Evolutionary conservation across 92 coral and sea anemone genomes (phyloP), one percentile per base, ranked within the genome.

Genomic region (Anthopleura xanthogrammica): DNA sequence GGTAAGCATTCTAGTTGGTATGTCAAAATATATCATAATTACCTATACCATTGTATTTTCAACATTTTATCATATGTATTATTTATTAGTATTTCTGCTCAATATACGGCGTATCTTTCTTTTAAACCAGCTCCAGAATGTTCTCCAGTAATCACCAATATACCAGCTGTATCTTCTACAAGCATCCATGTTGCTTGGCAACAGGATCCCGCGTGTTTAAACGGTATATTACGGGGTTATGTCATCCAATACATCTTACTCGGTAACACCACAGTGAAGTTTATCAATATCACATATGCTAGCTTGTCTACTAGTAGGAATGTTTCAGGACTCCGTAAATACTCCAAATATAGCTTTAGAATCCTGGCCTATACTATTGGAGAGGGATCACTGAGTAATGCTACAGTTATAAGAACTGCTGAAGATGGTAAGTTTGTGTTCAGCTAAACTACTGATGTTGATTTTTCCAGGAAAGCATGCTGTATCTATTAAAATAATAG

Each of bases 311-410:
- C 41, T 29, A 68, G 16, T 36, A 68, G 16, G 74, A 68, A 29
- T 8, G 74, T 68, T 46, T n/a, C 74, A 5, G 42, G 74, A 23
- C 74, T 68, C 8, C 41, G 43, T 36, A 68, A 68, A 68, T 68
- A 68, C 74, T 9, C 74, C 13, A 7, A 0, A 4, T 68, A 68
- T 36, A 24, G 17, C 41, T 68, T 68, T 68, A 68, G 74, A 68
- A 68, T 68, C 20, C 70, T 62, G 70, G 70, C 70, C 12, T 62
- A 62, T 62, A 62, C 70, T 62, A 62, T 62, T 62, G 70, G 70
- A 20, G 36, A 62, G 12, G 70, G 70, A 1, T 36, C 70, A 62
- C 23, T 62, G 36, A 62, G 70, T 62, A 62, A 62, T 62, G 70
- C 8, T 19, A 20, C 36, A 4, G 36, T 62, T 0, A n/a, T 62